Evolutionary conservation across 2,888 invertebrate species (phyloP).

Genomic region (Anaspis maculata): DNA sequence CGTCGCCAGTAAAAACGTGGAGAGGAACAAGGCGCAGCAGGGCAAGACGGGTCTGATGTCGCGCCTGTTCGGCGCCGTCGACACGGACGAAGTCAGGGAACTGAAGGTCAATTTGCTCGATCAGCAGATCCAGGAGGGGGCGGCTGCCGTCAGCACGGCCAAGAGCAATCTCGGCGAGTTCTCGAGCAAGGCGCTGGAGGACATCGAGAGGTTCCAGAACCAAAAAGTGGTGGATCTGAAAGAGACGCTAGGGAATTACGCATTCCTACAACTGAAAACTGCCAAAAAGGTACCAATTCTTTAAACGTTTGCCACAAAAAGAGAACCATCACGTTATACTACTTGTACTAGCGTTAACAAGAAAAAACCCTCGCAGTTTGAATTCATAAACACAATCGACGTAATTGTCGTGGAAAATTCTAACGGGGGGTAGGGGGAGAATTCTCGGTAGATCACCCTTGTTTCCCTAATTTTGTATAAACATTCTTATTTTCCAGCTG

Average conservation of each 20-base stretch:
- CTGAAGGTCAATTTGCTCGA: slow-evolving; percentile 59
- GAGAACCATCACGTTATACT: slow-evolving; percentile 1
- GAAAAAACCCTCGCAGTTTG: background rate
- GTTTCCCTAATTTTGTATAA: too few relatives aligned
- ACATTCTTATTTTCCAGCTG: too few relatives aligned
- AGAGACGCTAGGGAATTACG: slow-evolving; percentile 61
- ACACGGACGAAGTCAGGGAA: slow-evolving; percentile 68
- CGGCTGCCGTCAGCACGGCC: slow-evolving; percentile 49
- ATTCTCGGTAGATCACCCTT: too few relatives aligned
- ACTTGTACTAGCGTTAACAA: background rate
- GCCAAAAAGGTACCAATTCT: slow-evolving; percentile 75
- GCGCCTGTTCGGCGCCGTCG: slow-evolving; percentile 63
- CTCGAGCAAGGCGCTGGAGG: slow-evolving; percentile 55
- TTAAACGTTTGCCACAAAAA: slow-evolving; percentile 1
- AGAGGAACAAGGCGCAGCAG: slow-evolving; percentile 50
- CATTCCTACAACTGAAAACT: slow-evolving; percentile 63
- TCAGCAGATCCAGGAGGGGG: slow-evolving; percentile 56
- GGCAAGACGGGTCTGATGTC: slow-evolving; percentile 68
- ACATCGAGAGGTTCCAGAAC: slow-evolving; percentile 63
- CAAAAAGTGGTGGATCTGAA: slow-evolving; percentile 65
- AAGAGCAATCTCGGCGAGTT: slow-evolving; percentile 61
- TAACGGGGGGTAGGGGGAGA: too few relatives aligned
- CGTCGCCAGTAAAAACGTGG: slow-evolving; percentile 44
- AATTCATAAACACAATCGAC: too few relatives aligned
- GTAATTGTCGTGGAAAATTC: too few relatives aligned